phyloP scores from a whole-genome alignment of 1,140 invertebrate genomes.

The Drosophila obscura region DNA sequence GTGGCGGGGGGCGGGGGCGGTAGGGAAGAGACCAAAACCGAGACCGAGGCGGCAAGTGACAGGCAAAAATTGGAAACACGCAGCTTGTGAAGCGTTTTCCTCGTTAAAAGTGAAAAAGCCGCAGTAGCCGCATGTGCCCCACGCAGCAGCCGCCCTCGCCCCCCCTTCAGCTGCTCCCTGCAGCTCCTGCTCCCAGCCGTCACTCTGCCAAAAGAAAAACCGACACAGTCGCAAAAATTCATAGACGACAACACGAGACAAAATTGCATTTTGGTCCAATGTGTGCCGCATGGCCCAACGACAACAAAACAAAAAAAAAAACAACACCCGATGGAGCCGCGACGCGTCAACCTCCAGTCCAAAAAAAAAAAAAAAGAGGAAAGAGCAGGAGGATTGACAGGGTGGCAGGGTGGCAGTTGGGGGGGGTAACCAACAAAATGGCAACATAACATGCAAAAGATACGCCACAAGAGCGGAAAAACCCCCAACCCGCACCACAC shows the following conservation, averaged over 20 bases:
- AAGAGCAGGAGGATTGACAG: slow-evolving; percentile 6
- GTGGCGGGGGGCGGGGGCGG: too few species aligned
- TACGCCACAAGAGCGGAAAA: slow-evolving; percentile 78
- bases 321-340: slow-evolving; percentile 33
- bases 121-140: slow-evolving; percentile 74
- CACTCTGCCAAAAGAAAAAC: slow-evolving; percentile 29
- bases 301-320: slow-evolving; percentile 28
- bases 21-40: background rate
- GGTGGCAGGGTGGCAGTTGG: slow-evolving; percentile 2
- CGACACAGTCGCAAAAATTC: slow-evolving; percentile 70
- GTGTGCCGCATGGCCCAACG: slow-evolving; percentile 54
- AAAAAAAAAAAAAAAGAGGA: background rate
- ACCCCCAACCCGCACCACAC: background rate
- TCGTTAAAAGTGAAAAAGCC: slow-evolving; percentile 81
- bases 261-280: slow-evolving; percentile 75
- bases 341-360: slow-evolving; percentile 38
- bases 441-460: slow-evolving; percentile 79
- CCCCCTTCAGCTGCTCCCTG: background rate
- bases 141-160: slow-evolving; percentile 15
- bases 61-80: slow-evolving; percentile 69
- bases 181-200: background rate
- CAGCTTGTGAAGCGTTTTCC: slow-evolving; percentile 57
- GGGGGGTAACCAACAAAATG: slow-evolving; percentile 52
- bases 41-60: slow-evolving; percentile 39
- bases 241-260: slow-evolving; percentile 79